These are phyloP conservation scores for Sebastes variabilis DNA, from an alignment of 2,797 vertebrate genomes.

Conservation along the genomic window DNA sequence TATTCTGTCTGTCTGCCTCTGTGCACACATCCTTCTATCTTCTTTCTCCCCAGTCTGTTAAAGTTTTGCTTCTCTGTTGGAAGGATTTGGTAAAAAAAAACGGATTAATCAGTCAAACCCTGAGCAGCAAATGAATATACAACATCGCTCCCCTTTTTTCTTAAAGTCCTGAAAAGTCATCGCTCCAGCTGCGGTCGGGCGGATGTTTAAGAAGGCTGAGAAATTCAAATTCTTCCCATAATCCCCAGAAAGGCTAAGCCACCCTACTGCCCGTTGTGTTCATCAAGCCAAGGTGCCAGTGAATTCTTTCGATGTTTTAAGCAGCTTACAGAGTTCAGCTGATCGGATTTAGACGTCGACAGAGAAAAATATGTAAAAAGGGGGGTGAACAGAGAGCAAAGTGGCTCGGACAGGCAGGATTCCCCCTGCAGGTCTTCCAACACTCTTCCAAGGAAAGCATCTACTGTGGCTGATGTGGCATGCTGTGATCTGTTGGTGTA, in stretches of 20 bases:
- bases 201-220: constrained; percentile 58
- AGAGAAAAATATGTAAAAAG: constrained; percentile 56
- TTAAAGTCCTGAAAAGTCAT: constrained; percentile 36
- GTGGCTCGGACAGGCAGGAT: background rate
- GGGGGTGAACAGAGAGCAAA: background rate
- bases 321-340: constrained; percentile 77
- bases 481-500: background rate
- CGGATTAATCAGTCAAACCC: constrained; percentile 51
- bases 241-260: constrained; percentile 71
- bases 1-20: background rate
- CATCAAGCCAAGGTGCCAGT: constrained; percentile 72
- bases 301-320: constrained; percentile 80
- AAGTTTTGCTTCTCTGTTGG: constrained; percentile 20
- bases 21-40: background rate
- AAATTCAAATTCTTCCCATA: constrained; percentile 75
- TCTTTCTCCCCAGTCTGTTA: background rate
- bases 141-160: constrained; percentile 18
- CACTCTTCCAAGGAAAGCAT: background rate
- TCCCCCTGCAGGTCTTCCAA: background rate
- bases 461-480: background rate
- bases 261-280: constrained; percentile 49
- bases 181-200: constrained; percentile 31
- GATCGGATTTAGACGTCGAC: constrained; percentile 73
- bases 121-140: constrained; percentile 36
- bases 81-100: constrained; percentile 34